phyloP scores from a whole-genome alignment of 2,888 invertebrate species.

The Anodontia alba region DNA sequence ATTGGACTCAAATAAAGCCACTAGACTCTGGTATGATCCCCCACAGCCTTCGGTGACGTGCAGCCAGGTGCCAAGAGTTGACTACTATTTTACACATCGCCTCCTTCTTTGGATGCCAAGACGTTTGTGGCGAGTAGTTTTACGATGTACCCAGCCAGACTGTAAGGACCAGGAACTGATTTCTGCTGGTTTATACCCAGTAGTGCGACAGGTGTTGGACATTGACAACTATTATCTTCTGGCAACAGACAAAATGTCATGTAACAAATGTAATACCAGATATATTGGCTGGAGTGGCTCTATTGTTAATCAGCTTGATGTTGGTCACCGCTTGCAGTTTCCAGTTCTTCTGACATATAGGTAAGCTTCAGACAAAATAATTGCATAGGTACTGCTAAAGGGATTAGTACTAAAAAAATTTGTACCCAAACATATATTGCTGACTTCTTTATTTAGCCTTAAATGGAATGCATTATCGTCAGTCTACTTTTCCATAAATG shows the following conservation, averaged over 20 bases:
- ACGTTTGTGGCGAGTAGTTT: slow-evolving; percentile 20
- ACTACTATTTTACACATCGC: slow-evolving; percentile 29
- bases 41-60: slow-evolving; percentile 29
- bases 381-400: too few relatives aligned
- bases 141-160: slow-evolving; percentile 12
- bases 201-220: neutral
- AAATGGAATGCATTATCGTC: too few relatives aligned
- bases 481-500: too few relatives aligned
- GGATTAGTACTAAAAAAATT: too few relatives aligned
- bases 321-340: slow-evolving; percentile 46
- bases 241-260: neutral
- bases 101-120: slow-evolving; percentile 53
- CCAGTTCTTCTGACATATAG: slow-evolving; percentile 46
- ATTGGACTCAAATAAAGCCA: slow-evolving; percentile 22
- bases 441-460: too few relatives aligned
- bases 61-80: slow-evolving; percentile 18
- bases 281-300: slow-evolving; percentile 32
- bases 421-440: too few relatives aligned
- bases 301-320: slow-evolving; percentile 49
- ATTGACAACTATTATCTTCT: neutral
- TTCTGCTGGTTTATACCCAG: neutral
- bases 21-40: slow-evolving; percentile 43
- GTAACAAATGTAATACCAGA: neutral
- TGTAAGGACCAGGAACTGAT: neutral
- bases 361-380: too few relatives aligned